Base-by-base conservation (phyloP, 2,797 vertebrate genomes). In the Semotilus atromaculatus region DNA sequence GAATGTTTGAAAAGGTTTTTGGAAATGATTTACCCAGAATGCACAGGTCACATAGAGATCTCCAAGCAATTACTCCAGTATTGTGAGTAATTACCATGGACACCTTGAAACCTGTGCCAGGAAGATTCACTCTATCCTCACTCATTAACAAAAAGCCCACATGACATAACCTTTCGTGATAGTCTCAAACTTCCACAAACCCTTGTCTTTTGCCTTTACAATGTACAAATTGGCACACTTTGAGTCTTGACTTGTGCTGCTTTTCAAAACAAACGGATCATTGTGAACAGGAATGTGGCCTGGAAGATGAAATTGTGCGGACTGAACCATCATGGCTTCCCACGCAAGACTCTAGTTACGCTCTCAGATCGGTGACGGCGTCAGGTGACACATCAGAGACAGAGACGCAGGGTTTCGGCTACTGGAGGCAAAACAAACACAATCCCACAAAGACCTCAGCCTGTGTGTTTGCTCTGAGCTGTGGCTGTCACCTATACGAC, bases 341-440 rank as follows among this genome's bases (percentile, higher is more conserved):
- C 86, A 86, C 3, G 23, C 72, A 71, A 78, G 68, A 64, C n/a
- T 23, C 82, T 87, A 5, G 80, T 87, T 86, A 82, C 70, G 43
- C 60, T 64, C 31, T 68, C 73, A 81, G 82, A 86, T 85, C 77
- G 36, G 72, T 88, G 81, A 78, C 83, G 21, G 88, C 66, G 66
- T 88, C 85, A 75, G 40, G 55, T 88, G 80, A 89, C 87, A 88
- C 75, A 84, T 78, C 66, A 71, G 84, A 84, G 81, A 40, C 34
- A 68, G 73, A 60, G 60, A 70, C 51, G 38, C 43, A 62, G 70
- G 60, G 58, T 70, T 78, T 55, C 18, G 45, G 45, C 14, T 53
- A 70, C 85, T 85, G 76, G 81, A 83, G 82, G 85, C 60, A 62
- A 86, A 85, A 85, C 80, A 88, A 89, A 89, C 86, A 76, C 72